A percentile compares a stretch with the other conserved stretches of the same genome.
Conservation (phyloP, 2,113 vertebrate species). For the Platycercus adscitus region DNA sequence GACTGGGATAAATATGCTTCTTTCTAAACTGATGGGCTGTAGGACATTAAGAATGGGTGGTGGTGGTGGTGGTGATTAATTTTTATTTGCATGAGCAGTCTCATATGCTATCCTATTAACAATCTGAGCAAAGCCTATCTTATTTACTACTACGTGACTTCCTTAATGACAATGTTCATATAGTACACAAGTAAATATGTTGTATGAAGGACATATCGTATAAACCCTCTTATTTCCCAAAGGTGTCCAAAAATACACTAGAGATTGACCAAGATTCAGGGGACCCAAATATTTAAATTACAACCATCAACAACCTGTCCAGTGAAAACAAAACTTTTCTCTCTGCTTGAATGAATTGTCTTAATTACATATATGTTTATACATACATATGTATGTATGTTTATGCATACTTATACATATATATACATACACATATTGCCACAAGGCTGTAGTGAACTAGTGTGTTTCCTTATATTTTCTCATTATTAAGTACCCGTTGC, state of each 20-base stretch:
- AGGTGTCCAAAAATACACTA: background rate
- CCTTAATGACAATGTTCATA: background rate
- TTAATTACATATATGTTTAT: background rate
- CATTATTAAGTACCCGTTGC: background rate
- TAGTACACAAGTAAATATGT: background rate
- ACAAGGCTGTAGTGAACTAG: background rate
- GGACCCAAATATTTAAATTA: background rate
- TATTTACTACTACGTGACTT: background rate
- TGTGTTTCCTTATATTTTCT: background rate
- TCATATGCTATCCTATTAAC: background rate
- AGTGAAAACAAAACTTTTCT: background rate
- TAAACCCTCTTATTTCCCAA: background rate
- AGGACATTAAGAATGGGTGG: background rate
- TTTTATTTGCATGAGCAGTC: background rate
- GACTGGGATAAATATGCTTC: background rate
- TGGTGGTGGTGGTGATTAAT: background rate
- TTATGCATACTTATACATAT: background rate
- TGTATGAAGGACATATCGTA: background rate
- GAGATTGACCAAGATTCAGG: background rate
- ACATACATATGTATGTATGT: background rate
- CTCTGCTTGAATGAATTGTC: background rate
- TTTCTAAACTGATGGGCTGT: background rate
- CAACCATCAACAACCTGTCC: background rate
- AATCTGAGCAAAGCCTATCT: background rate
- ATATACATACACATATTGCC: background rate